Percentiles rank a stretch among this genome's conserved stretches.
Evolutionary conservation across 2,888 invertebrate genomes (phyloP).

Genomic region (Nymphalis polychloros): DNA sequence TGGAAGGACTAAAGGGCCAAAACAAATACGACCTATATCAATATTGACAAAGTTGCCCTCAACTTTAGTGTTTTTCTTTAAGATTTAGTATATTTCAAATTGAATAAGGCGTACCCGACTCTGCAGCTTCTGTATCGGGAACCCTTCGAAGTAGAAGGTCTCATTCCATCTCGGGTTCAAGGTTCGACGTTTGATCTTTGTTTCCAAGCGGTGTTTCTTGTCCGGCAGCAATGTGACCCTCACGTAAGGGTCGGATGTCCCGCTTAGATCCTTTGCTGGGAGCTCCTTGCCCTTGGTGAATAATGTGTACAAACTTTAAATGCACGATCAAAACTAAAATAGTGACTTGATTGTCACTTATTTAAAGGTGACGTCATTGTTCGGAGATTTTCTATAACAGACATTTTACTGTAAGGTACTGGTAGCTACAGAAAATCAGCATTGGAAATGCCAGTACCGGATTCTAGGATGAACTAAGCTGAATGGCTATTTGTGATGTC

Average conservation of each 20-base stretch:
- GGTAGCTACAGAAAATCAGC: no score
- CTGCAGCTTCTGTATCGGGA: slow-evolving; percentile 95
- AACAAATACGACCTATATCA: not conserved
- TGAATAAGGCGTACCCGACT: slow-evolving; percentile 82
- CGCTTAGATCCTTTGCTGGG: slow-evolving; percentile 96
- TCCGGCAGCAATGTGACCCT: slow-evolving; percentile 94
- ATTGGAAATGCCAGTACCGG: no score
- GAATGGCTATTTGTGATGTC: no score
- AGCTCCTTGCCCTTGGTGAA: slow-evolving; percentile 88
- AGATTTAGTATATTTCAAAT: no score
- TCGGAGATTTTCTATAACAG: no score
- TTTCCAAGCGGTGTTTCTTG: slow-evolving; percentile 95
- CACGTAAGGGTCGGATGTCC: slow-evolving; percentile 96
- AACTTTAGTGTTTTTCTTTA: not conserved
- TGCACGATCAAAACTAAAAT: no score
- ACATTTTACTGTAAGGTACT: no score
- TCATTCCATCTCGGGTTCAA: slow-evolving; percentile 97
- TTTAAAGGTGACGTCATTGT: no score
- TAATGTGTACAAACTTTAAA: slow-evolving; percentile 42
- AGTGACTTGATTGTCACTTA: no score
- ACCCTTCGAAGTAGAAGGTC: slow-evolving; percentile 96
- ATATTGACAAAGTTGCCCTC: not conserved
- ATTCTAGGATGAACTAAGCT: no score
- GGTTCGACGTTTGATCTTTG: slow-evolving; percentile 94
- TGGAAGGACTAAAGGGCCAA: not conserved